These are phyloP conservation scores for Callionymus lyra DNA, from an alignment of 2,113 vertebrate genomes.

Conservation along the genomic window DNA sequence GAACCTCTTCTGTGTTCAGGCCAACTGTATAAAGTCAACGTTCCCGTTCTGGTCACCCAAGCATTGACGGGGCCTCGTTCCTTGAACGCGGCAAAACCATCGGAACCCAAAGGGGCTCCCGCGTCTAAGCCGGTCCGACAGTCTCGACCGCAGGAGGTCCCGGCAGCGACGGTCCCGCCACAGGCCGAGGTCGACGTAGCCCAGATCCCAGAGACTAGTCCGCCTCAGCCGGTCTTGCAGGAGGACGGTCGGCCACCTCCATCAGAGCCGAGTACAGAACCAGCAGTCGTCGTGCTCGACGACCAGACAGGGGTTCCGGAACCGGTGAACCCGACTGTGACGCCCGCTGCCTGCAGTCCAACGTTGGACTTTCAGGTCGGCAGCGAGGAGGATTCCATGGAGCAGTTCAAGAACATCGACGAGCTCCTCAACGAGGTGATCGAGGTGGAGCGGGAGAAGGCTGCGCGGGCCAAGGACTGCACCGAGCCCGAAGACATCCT, in stretches of 20 bases:
- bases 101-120: conserved; percentile 46
- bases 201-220: conserved; percentile 11
- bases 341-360: conserved; percentile 20
- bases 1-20: conserved; percentile 42
- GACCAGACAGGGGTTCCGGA: conserved; percentile 39
- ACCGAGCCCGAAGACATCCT: conserved; percentile 20
- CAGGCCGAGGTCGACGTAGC: conserved; percentile 5
- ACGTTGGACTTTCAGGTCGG: conserved; percentile 32
- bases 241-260: conserved; percentile 1
- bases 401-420: conserved; percentile 33
- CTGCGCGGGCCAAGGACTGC: conserved; percentile 18
- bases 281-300: conserved; percentile 20
- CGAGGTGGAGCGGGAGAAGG: conserved; percentile 46
- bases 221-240: conserved; percentile 8
- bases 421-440: conserved; percentile 54
- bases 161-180: conserved; percentile 18
- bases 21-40: conserved; percentile 86
- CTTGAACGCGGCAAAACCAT: conserved; percentile 58
- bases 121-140: conserved; percentile 37
- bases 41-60: conserved; percentile 87
- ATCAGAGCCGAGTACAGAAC: conserved; percentile 2
- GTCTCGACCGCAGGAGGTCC: conserved; percentile 24
- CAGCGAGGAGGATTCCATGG: conserved; percentile 16
- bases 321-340: conserved; percentile 28
- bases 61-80: conserved; percentile 60